Evolutionary conservation across 2,888 invertebrate genomes (phyloP).

Genomic region (Mesochorus sp.): DNA sequence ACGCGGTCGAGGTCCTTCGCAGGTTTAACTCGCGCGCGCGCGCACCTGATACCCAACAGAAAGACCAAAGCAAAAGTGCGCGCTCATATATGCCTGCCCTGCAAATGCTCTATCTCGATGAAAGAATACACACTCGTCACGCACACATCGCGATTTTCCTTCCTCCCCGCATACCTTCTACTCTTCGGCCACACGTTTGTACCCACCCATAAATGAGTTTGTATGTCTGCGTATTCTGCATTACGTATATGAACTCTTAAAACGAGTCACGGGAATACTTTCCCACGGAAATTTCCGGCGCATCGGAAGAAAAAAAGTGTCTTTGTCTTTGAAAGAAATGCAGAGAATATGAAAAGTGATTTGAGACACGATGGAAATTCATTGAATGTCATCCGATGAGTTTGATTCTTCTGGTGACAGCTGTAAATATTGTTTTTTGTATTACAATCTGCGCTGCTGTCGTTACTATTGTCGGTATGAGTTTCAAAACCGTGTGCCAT

Average conservation of each 20-base stretch:
- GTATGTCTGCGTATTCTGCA: too few species aligned
- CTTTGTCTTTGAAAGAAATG: too few species aligned
- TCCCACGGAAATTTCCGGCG: slow-evolving; percentile 77
- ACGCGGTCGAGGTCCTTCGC: slow-evolving; percentile 54
- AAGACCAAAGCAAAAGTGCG: background rate
- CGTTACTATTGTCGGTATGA: background rate
- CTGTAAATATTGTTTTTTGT: background rate
- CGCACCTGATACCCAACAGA: slow-evolving; percentile 66
- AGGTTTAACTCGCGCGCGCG: slow-evolving; percentile 59
- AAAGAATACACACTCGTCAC: slow-evolving; percentile 40
- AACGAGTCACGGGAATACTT: slow-evolving; percentile 61
- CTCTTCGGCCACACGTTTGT: background rate
- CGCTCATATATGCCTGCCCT: background rate
- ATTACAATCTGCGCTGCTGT: background rate
- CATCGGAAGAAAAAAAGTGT: background rate
- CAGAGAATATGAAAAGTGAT: too few species aligned
- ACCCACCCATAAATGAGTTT: too few species aligned
- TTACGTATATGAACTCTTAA: background rate
- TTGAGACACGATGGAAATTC: too few species aligned
- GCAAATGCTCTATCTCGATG: slow-evolving; percentile 11
- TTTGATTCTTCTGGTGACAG: too few species aligned
- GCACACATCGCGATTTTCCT: slow-evolving; percentile 65
- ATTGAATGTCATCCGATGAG: too few species aligned
- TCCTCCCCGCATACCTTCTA: slow-evolving; percentile 17
- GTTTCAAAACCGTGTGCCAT: slow-evolving; percentile 10